Evolutionary conservation across 2,113 vertebrate genomes (phyloP).

Genomic region (Cyanoliseus patagonus): DNA sequence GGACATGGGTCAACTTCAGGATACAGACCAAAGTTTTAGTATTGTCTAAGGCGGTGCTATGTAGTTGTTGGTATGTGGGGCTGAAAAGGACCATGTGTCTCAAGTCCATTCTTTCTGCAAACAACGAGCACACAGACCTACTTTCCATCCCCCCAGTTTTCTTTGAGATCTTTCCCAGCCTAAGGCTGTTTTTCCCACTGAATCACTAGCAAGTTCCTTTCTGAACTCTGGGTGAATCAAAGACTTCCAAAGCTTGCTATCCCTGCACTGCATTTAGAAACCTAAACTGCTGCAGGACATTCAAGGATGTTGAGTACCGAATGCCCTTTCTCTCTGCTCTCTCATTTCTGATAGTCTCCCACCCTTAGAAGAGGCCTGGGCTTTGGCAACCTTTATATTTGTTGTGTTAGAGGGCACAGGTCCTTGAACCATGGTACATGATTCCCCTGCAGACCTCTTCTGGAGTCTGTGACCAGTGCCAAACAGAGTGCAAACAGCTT

Average conservation of each 20-base stretch:
- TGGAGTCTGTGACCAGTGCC: not conserved
- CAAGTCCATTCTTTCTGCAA: not conserved
- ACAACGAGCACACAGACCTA: accelerated
- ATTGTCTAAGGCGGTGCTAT: not conserved
- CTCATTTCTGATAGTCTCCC: not conserved
- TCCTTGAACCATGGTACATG: not conserved
- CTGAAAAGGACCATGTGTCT: not conserved
- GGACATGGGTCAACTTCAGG: not conserved
- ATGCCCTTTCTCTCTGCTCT: not conserved
- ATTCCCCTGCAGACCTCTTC: not conserved
- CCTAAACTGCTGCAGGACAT: not conserved
- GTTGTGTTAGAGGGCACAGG: not conserved
- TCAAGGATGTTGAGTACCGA: not conserved
- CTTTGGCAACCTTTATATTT: not conserved
- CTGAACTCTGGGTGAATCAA: not conserved
- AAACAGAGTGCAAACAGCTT: not conserved
- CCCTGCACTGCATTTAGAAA: not conserved
- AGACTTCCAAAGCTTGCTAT: not conserved
- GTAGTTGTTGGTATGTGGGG: not conserved
- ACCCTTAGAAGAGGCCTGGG: not conserved
- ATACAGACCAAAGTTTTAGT: not conserved
- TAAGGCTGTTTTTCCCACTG: not conserved
- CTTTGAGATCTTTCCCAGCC: not conserved
- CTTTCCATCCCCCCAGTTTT: not conserved
- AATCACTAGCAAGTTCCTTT: not conserved